These are phyloP conservation scores for Dicyrtoma fusca DNA, from an alignment of 2,888 invertebrate genomes.

Conservation along the genomic window DNA sequence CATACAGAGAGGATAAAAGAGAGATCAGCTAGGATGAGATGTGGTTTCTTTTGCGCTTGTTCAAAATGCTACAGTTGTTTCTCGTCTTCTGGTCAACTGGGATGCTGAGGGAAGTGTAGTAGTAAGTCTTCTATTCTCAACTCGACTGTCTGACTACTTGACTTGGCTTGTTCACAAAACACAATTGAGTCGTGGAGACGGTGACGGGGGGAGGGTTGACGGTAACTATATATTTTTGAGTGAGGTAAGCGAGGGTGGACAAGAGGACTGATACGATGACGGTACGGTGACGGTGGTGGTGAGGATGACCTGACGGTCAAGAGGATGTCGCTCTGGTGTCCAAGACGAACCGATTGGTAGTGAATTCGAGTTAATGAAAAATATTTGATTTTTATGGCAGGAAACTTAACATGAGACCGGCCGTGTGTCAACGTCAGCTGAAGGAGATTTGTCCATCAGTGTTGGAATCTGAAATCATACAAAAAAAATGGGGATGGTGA, in stretches of 20 bases:
- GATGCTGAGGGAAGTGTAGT: too few species aligned
- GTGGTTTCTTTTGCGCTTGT: too few species aligned
- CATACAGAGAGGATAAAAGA: too few species aligned
- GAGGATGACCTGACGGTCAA: neutral
- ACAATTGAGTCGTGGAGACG: neutral
- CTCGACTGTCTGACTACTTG: neutral
- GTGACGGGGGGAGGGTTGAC: neutral
- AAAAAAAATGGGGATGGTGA: conserved; percentile 18
- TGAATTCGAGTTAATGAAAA: neutral
- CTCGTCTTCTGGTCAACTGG: too few species aligned
- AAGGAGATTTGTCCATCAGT: conserved; percentile 54
- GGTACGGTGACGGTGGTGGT: neutral
- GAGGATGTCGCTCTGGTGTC: conserved; percentile 4
- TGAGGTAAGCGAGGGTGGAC: too few species aligned
- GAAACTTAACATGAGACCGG: conserved; percentile 51
- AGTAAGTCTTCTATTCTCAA: too few species aligned
- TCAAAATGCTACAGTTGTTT: too few species aligned
- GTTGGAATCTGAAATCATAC: conserved; percentile 48
- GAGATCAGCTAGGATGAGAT: too few species aligned
- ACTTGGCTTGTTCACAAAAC: neutral
- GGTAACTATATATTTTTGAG: too few species aligned
- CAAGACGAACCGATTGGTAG: neutral
- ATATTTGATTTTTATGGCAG: conserved; percentile 18
- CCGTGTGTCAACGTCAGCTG: conserved; percentile 54
- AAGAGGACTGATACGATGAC: too few species aligned